These are phyloP conservation scores for Anomalospiza imberbis DNA, from an alignment of 2,797 vertebrate species.

Conservation along the genomic window DNA sequence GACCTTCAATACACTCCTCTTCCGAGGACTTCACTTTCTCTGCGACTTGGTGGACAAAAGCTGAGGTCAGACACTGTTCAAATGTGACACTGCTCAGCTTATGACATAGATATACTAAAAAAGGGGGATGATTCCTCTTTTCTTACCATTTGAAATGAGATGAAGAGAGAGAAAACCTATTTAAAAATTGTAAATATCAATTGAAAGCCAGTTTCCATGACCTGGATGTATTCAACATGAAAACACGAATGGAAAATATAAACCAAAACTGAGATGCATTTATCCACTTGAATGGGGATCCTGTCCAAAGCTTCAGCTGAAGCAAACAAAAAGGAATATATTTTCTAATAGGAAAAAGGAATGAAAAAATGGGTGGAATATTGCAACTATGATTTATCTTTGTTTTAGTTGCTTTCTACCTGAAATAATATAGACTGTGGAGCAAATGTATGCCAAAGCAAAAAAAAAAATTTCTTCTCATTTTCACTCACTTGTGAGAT, in stretches of 20 bases:
- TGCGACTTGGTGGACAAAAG: not conserved
- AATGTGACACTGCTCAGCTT: not conserved
- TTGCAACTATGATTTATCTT: not conserved
- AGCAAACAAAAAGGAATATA: not conserved
- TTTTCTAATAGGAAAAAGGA: not conserved
- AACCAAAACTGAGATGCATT: not conserved
- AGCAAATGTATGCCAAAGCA: not conserved
- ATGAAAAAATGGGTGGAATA: not conserved
- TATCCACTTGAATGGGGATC: not conserved
- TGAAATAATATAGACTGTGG: not conserved
- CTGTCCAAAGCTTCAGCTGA: not conserved
- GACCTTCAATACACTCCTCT: not conserved
- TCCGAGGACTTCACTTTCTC: not conserved
- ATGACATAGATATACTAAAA: not conserved
- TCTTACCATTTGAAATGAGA: not conserved
- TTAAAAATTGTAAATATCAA: not conserved
- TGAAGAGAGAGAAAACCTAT: not conserved
- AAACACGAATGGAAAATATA: not conserved
- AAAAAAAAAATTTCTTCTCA: not conserved
- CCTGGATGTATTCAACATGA: not conserved
- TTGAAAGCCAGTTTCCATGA: not conserved
- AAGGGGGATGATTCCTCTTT: not conserved
- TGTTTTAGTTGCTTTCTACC: not conserved
- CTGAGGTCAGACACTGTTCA: not conserved
- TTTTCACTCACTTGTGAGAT: constrained; percentile 91